phyloP scores from a whole-genome alignment of 2,797 vertebrate genomes.

The Tadarida brasiliensis region DNA sequence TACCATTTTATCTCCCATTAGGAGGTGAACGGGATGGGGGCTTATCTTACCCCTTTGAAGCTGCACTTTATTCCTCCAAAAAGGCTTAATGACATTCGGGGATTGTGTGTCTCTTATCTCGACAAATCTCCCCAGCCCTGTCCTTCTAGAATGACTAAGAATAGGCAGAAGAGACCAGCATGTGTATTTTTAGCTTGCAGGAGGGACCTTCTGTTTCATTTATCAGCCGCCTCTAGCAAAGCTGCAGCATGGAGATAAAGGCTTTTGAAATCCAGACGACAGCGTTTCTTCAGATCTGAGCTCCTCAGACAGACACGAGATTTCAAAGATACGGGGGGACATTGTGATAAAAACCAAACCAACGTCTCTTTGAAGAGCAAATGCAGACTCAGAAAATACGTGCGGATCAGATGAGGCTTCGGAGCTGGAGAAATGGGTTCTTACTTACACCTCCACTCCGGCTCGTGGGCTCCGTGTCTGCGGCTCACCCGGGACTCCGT shows the following conservation, averaged over 20 bases:
- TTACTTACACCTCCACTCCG: neutral
- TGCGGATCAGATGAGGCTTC: neutral
- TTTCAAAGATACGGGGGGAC: neutral
- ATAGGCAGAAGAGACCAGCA: neutral
- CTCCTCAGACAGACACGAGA: neutral
- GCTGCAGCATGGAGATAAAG: neutral
- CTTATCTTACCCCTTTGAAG: conserved; percentile 30
- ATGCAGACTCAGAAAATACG: neutral
- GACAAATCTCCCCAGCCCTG: neutral
- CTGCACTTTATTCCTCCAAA: conserved; percentile 2
- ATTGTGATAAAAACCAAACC: neutral
- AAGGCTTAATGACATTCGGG: neutral
- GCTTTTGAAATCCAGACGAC: neutral
- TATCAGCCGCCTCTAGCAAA: neutral
- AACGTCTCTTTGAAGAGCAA: neutral
- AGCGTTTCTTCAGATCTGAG: conserved; percentile 13
- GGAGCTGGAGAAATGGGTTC: neutral
- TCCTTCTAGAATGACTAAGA: conserved; percentile 32
- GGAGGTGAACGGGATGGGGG: neutral
- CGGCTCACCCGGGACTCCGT: neutral
- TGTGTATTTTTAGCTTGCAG: neutral
- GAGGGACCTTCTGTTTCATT: neutral
- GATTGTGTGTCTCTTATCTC: neutral
- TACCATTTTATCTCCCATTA: neutral
- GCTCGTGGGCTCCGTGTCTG: neutral